A percentile compares a stretch with the other conserved stretches of the same genome.
These are phyloP conservation scores for Sorex maritimensis DNA, from an alignment of 2,797 vertebrate genomes.

Conservation along the genomic window DNA sequence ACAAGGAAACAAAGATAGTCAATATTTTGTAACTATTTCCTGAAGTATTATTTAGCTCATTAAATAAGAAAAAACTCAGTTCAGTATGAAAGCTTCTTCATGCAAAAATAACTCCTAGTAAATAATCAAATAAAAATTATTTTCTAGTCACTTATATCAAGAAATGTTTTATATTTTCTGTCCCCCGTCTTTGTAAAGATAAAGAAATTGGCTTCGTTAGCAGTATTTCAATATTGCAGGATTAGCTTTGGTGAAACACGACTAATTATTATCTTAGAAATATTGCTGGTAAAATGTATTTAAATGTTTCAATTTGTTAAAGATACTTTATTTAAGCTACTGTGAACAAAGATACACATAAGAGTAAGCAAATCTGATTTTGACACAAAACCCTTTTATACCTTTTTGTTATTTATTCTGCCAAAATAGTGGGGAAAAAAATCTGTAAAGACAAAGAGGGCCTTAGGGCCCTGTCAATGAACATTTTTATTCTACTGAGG, in stretches of 20 bases:
- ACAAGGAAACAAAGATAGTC: conserved; percentile 78
- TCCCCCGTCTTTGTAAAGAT: conserved; percentile 11
- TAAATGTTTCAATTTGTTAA: conserved; percentile 22
- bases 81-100: conserved; percentile 33
- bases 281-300: background rate
- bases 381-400: background rate
- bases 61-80: conserved; percentile 40
- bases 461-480: background rate
- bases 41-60: conserved; percentile 25
- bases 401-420: conserved; percentile 1
- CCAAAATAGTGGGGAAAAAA: conserved; percentile 41
- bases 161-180: background rate
- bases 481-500: background rate
- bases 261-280: conserved; percentile 1
- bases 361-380: background rate
- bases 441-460: background rate
- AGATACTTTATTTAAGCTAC: background rate
- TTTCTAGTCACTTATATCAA: conserved; percentile 24
- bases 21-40: conserved; percentile 59
- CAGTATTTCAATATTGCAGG: conserved; percentile 11
- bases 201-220: background rate
- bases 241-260: background rate
- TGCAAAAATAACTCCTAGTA: background rate
- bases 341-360: background rate
- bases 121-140: background rate